Base-by-base conservation (phyloP, 2,888 invertebrate genomes). In the Tenthredo amoena region DNA sequence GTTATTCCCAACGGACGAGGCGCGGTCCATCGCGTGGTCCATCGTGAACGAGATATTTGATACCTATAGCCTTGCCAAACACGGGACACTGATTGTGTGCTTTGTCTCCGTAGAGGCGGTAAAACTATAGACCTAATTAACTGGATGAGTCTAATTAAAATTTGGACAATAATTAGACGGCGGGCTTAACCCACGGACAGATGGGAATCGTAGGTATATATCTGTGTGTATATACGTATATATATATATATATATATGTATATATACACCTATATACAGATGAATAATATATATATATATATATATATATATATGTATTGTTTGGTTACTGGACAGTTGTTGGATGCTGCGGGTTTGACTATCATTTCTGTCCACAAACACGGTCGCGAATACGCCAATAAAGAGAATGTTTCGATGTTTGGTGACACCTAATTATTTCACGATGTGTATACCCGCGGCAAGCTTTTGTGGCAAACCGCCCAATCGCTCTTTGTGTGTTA, bases 381-480 rank as follows among this genome's bases (percentile, higher is more conserved):
- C 47, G 34, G 82, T 34, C 34, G 83, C 62, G 85, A 47, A 72
- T 55, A 31, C 34, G 71, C 85, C 86, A 87, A 87, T 88, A 88
- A 88, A 89, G 89, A 87, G 87, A 88, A 87, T 86, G 86, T 86
- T 84, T 85, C 79, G 76, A 88, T 89, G 89, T 90, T 90, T 88
- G 89, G 77, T 87, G 87, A 86, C 89, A 87, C 87, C 88, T 89
- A 89, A 89, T 90, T 90, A 90, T 90, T 90, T 90, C 86, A 87
- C 88, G 84, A 81, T 81, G 40, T 62, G 21, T 62, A 81, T 81
- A 58, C 37, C 58, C 43, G 81, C 62, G 81, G 81, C 62, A n/a
- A 81, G 81, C 81, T 62, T 81, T 81, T 81, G 81, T 81, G 58
- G 81, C 40, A 26, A 12, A 62, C 81, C 81, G 62, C 58, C 34